These are phyloP conservation scores for Cercocebus atys DNA, from an alignment of 2,113 vertebrate genomes.

Conservation along the genomic window DNA sequence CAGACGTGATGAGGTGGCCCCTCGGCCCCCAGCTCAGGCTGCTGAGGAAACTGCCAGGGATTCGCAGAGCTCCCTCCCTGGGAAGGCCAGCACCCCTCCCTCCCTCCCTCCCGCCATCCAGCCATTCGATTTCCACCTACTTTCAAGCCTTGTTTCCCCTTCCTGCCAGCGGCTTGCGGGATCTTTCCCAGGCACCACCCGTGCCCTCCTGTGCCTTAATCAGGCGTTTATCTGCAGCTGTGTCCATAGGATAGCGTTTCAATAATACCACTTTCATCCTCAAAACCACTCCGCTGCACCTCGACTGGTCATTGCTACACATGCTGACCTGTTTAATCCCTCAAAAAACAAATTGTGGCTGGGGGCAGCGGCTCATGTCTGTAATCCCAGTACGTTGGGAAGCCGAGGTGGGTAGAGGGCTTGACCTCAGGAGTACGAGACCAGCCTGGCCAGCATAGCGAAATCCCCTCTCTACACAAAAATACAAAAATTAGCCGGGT, in stretches of 20 bases:
- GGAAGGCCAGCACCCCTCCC: background rate
- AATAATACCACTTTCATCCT: background rate
- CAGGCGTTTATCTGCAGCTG: rapidly evolving
- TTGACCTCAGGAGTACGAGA: too few species aligned
- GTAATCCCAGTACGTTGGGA: too few species aligned
- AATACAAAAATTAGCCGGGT: too few species aligned
- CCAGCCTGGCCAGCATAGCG: too few species aligned
- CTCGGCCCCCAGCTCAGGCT: too few species aligned
- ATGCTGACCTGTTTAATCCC: background rate
- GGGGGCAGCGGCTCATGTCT: too few species aligned
- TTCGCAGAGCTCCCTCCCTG: background rate
- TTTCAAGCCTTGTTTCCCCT: background rate
- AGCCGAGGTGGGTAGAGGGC: too few species aligned
- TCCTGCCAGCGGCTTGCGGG: background rate
- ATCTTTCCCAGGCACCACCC: background rate
- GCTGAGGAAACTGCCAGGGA: background rate
- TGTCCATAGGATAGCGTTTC: background rate
- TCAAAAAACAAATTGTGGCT: background rate
- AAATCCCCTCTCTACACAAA: too few species aligned
- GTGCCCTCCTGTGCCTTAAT: background rate
- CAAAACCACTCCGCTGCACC: background rate
- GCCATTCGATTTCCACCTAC: background rate
- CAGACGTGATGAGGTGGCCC: rapidly evolving
- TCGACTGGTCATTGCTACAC: too few species aligned
- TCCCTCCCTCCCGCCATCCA: too few species aligned